Evolutionary conservation across 2,888 invertebrate genomes (phyloP).

Genomic region (Aphodius granarius): DNA sequence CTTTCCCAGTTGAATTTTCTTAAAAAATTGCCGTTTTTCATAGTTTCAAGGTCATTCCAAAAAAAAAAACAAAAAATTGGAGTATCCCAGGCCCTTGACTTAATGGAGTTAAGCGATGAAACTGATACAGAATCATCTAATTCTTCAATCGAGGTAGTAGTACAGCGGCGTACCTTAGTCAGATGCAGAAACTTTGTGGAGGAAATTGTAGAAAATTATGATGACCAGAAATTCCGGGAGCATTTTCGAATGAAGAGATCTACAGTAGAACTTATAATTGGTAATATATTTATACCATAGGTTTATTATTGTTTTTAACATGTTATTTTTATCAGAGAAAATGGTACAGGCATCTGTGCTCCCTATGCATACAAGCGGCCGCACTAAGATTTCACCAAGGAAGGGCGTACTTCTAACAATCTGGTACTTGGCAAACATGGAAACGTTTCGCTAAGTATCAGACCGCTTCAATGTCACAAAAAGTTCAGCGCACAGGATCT

Average conservation of each 20-base stretch:
- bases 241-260: neutral
- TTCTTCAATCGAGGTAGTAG: neutral
- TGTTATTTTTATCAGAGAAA: neutral
- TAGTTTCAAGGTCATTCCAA: no score
- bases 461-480: slow-evolving; percentile 20
- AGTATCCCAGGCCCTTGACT: neutral
- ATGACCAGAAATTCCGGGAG: neutral
- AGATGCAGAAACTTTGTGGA: neutral
- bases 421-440: slow-evolving; percentile 27
- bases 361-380: neutral
- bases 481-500: slow-evolving; percentile 10
- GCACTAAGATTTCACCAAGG: neutral
- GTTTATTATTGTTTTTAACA: no score
- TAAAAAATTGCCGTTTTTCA: no score
- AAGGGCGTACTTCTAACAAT: slow-evolving; percentile 9
- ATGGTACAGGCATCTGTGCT: neutral
- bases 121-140: neutral
- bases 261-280: neutral
- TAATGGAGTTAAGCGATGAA: neutral
- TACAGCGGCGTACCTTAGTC: neutral
- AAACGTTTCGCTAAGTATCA: slow-evolving; percentile 24
- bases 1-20: no score
- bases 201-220: neutral
- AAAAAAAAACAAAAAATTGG: no score
- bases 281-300: no score